These are phyloP conservation scores for Cydia strobilella DNA, from an alignment of 1,140 invertebrate species.

Conservation along the genomic window DNA sequence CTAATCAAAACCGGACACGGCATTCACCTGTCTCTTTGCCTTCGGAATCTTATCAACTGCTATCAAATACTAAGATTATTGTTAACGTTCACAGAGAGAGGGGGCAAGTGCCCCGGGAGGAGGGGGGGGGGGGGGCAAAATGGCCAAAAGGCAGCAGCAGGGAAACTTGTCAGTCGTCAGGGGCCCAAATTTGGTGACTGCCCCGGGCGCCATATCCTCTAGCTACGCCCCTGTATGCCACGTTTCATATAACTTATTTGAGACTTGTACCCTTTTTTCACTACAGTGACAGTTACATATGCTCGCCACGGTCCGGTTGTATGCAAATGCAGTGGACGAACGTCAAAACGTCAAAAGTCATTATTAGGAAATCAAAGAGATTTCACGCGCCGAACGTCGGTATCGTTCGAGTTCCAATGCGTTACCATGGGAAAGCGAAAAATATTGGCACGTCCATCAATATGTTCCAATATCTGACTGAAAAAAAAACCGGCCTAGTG, in stretches of 20 bases:
- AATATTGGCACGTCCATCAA: no score
- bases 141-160: no score
- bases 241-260: no score
- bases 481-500: no score
- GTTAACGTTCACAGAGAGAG: no score
- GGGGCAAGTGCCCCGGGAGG: no score
- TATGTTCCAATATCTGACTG: no score
- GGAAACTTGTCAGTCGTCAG: no score
- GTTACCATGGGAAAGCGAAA: constrained; percentile 14
- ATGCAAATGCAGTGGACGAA: background rate
- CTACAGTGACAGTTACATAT: background rate
- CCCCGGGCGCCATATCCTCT: no score
- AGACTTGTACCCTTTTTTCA: background rate
- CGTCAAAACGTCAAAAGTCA: background rate
- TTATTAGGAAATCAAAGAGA: constrained; percentile 26
- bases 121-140: no score
- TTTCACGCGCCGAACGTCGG: constrained; percentile 9
- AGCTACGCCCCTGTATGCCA: no score
- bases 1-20: constrained; percentile 23
- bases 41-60: constrained; percentile 1
- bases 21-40: constrained; percentile 13
- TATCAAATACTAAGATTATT: constrained; percentile 7
- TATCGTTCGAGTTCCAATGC: constrained; percentile 3
- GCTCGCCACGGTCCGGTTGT: background rate
- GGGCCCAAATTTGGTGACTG: no score